Evolutionary conservation across 2,113 vertebrate species (phyloP).

Genomic region (Elgaria multicarinata): DNA sequence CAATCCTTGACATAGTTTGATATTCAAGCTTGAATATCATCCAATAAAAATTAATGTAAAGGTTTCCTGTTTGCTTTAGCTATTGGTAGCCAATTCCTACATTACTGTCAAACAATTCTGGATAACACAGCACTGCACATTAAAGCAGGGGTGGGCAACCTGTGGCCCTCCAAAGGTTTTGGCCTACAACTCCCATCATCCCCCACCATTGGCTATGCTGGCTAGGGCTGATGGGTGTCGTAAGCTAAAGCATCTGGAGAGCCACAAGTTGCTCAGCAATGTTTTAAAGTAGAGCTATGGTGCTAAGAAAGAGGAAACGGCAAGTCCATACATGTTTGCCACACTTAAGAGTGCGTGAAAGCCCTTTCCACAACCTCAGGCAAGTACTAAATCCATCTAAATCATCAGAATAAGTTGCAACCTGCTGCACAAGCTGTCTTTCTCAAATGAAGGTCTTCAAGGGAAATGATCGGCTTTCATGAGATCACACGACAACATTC

Average conservation of each 20-base stretch:
- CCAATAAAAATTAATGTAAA: neutral
- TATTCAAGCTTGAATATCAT: neutral
- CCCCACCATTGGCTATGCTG: too few relatives aligned
- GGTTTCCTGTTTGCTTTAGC: neutral
- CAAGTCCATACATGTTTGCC: neutral
- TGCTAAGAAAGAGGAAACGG: neutral
- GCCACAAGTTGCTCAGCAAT: neutral
- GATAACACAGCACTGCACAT: neutral
- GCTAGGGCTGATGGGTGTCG: too few relatives aligned
- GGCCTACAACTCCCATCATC: too few relatives aligned
- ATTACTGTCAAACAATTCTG: neutral
- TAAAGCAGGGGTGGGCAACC: too few relatives aligned
- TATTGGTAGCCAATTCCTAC: neutral
- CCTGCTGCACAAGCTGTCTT: neutral
- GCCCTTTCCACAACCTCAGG: neutral
- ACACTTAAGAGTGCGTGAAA: neutral
- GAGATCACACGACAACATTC: neutral
- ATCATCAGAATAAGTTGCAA: neutral
- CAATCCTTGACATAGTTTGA: neutral
- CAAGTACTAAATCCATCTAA: neutral
- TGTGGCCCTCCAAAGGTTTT: too few relatives aligned
- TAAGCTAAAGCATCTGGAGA: too few relatives aligned
- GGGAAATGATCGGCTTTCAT: neutral
- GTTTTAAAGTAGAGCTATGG: neutral
- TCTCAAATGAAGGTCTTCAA: neutral